Evolutionary conservation across 2,888 invertebrate species (phyloP), one percentile per base, ranked within the genome.

Genomic region (Diaperis boleti): DNA sequence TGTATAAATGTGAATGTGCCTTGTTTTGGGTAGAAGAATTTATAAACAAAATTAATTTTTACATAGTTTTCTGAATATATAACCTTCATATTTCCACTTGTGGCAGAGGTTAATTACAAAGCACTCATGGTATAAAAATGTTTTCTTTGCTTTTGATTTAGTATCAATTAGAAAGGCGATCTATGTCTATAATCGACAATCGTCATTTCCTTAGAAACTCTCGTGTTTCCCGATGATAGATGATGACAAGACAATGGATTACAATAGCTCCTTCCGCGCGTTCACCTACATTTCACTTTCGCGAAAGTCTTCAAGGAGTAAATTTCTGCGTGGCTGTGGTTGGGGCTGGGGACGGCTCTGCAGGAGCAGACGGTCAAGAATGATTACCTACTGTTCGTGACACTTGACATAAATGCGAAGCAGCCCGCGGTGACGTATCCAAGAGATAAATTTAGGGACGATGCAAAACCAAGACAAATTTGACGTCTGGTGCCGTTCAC

Each of bases 381-480:
- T 59, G 59, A 67, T 63, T 52, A 62, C 57, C 61, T 44, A 45
- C 65, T 69, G 69, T 15, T 65, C 33, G 22, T 67, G 69, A 67
- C 69, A 66, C 64, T 65, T 61, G 67, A 70, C 65, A 56, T 41
- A 42, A 44, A 31, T 44, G 42, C 33, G 44, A 56, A 45, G n/a
- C 55, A 13, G 61, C 45, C 50, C 39, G 42, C 29, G 44, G 20
- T 59, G 63, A 63, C 63, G 42, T 54, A 63, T 52, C 47, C 44
- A 11, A 20, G 33, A 54, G 47, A 63, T 63, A 59, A 63, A 59
- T 63, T 49, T 22, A 15, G 42, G 39, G 42, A 50, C 20, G 41
- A 52, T 37, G 59, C 59, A 59, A 49, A 47, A 47, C 59, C 37
- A 31, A 47, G 49, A 59, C 49, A 49, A 59, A 59, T 47, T 47